phyloP scores from a whole-genome alignment of 1,140 invertebrate genomes.

The Pseudomyrmex gracilis region DNA sequence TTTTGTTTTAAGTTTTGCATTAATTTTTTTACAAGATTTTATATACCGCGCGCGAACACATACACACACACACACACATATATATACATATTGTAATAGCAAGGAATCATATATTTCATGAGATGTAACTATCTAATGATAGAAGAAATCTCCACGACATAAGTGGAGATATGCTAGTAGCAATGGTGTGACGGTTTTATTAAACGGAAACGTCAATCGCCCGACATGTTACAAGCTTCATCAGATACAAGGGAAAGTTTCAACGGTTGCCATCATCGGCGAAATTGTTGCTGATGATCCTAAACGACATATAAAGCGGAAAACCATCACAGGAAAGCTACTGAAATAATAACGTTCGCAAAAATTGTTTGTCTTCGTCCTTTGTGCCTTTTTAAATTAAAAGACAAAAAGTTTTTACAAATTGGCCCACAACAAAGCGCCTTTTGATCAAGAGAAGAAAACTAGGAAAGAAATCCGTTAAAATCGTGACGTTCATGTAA shows the following conservation, averaged over 20 bases:
- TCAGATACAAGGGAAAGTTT: slow-evolving; percentile 66
- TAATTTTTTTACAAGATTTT: neutral
- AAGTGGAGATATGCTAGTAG: slow-evolving; percentile 33
- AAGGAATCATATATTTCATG: neutral
- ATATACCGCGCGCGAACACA: neutral
- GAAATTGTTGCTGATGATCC: slow-evolving; percentile 10
- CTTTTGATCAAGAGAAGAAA: neutral
- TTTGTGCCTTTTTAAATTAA: neutral
- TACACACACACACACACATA: neutral
- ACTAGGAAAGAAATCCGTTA: slow-evolving; percentile 33
- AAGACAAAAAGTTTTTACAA: too few species aligned
- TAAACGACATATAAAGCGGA: neutral
- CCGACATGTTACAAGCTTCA: slow-evolving; percentile 59
- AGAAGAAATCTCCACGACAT: slow-evolving; percentile 63
- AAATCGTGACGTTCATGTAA: slow-evolving; percentile 37
- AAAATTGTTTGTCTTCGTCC: neutral
- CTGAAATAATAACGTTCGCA: neutral
- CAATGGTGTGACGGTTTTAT: slow-evolving; percentile 59
- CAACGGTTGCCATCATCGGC: slow-evolving; percentile 34
- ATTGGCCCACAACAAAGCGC: neutral
- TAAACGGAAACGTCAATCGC: slow-evolving; percentile 73
- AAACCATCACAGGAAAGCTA: neutral
- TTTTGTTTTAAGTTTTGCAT: too few species aligned
- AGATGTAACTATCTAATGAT: slow-evolving; percentile 26
- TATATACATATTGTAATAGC: too few species aligned